Conservation (phyloP, 2,113 vertebrate genomes). For the Microcebus griseorufus region DNA sequence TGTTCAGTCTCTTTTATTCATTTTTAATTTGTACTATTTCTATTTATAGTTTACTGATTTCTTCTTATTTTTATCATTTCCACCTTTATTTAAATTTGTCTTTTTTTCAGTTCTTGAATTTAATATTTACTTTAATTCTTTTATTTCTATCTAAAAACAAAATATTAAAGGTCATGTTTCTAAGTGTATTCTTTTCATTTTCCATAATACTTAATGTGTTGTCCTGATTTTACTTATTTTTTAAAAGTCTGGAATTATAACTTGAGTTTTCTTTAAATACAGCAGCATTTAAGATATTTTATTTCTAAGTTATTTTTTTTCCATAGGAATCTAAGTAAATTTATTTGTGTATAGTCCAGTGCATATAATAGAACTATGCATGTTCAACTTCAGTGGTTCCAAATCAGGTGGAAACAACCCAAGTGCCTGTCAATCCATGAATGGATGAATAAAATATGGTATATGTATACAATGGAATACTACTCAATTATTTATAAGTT, state of each 20-base stretch:
- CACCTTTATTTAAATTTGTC: background rate
- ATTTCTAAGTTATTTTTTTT: background rate
- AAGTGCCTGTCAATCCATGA: no score
- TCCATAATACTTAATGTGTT: background rate
- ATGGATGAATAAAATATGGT: no score
- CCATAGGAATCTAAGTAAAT: no score
- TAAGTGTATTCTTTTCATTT: background rate
- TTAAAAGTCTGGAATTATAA: background rate
- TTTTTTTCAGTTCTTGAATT: background rate
- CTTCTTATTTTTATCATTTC: background rate
- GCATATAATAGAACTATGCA: no score
- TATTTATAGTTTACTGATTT: background rate
- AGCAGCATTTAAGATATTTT: background rate
- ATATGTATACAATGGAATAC: no score
- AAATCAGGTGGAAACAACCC: no score
- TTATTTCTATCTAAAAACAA: background rate
- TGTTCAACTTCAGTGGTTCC: no score
- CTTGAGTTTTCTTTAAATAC: background rate
- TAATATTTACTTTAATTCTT: background rate
- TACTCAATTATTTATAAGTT: background rate
- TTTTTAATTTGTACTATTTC: background rate
- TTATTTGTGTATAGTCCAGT: no score
- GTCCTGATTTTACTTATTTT: background rate
- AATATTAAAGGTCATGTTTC: background rate
- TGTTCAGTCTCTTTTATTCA: background rate